Evolutionary conservation across 1,140 invertebrate genomes (phyloP).

Genomic region (Drosophila obscura): DNA sequence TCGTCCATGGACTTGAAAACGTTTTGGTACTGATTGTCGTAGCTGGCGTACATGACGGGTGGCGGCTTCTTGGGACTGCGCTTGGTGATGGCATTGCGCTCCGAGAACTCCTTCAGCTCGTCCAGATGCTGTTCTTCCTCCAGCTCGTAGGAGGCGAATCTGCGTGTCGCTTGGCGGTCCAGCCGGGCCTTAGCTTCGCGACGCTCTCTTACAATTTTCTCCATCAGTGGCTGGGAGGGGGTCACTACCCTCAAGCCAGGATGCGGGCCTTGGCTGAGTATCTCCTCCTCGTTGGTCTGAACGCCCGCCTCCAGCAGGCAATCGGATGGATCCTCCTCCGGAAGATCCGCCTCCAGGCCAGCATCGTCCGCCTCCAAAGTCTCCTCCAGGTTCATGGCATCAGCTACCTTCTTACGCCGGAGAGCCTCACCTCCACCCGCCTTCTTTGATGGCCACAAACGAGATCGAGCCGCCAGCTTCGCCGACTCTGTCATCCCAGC

Average conservation of each 20-base stretch:
- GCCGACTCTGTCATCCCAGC: constrained; percentile 16
- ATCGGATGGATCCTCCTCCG: neutral
- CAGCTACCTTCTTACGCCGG: constrained; percentile 10
- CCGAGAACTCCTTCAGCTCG: constrained; percentile 67
- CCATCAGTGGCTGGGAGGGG: constrained; percentile 47
- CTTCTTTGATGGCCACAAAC: constrained; percentile 32
- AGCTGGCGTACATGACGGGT: constrained; percentile 15
- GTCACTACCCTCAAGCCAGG: constrained; percentile 57
- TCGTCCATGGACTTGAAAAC: constrained; percentile 76
- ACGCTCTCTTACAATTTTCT: constrained; percentile 43
- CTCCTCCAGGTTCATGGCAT: neutral
- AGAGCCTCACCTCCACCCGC: neutral
- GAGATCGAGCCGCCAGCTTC: constrained; percentile 19
- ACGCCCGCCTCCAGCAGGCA: constrained; percentile 44
- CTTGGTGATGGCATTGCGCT: constrained; percentile 61
- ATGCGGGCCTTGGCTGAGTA: constrained; percentile 59
- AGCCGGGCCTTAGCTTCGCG: constrained; percentile 27
- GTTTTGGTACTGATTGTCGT: constrained; percentile 45
- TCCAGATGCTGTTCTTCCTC: constrained; percentile 67
- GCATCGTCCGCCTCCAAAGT: neutral
- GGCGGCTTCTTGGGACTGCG: constrained; percentile 51
- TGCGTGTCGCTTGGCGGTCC: constrained; percentile 40
- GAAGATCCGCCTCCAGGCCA: neutral
- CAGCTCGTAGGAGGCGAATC: constrained; percentile 55
- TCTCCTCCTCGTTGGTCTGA: constrained; percentile 75